Evolutionary conservation across 2,113 vertebrate genomes (phyloP), one percentile per base, ranked within the genome.

Genomic region (Ammospiza caudacuta): DNA sequence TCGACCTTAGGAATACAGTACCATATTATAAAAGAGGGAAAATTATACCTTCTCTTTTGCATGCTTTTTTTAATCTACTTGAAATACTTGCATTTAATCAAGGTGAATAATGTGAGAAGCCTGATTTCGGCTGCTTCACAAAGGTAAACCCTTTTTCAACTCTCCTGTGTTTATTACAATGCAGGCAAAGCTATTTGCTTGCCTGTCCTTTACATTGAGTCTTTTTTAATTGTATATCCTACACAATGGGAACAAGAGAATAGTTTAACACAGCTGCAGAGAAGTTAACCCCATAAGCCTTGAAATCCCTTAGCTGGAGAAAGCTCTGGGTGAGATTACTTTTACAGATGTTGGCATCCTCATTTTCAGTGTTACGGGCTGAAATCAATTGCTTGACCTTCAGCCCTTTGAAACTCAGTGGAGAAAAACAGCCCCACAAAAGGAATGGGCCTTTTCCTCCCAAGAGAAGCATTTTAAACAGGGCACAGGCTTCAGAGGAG

Each of bases 181-280:
- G 43, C 55, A 72, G 46, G 49, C n/a, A 79, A 74, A 87, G 58
- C 54, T 67, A 55, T 83, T 93, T 87, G 16, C 62, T 89, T 84
- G 31, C 21, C 57, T 85, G 9, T 46, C 68, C 35, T 76, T 55
- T 88, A 46, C 19, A 13, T n/a, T 51, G 62, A 69, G 62, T 78
- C 12, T 46, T 46, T 81, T 83, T 73, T 64, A 47, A 51, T 82
- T 87, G 61, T 74, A 18, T 58, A 31, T 58, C 24, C 55, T 70
- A 66, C 61, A 73, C 75, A 85, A 24, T 25, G 35, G 67, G 15
- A 90, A 20, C 29, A 43, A 93, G 23, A 33, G 33, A 94, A 51
- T 23, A 59, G 57, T 82, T 87, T 84, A 87, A 68, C 43, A 59
- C 18, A 58, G 15, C 59, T 85, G 63, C 43, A 73, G 62, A 41